A percentile compares a stretch with the other conserved stretches of the same genome.
phyloP scores from a whole-genome alignment of 2,113 vertebrate species.

The Paracanthobrama guichenoti region DNA sequence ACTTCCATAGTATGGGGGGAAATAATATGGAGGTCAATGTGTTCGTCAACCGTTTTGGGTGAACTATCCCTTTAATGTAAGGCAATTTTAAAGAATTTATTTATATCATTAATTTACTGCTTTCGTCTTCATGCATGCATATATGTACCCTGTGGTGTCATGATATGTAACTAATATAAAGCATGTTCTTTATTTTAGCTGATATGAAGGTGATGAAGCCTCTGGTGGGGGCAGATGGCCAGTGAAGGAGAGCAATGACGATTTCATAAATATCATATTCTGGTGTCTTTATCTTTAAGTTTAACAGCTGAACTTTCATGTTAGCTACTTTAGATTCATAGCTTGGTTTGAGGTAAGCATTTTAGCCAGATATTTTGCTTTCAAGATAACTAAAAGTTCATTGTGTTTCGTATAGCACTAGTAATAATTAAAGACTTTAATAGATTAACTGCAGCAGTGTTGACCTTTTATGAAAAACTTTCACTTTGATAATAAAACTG shows the following conservation, averaged over 20 bases:
- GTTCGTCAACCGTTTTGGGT: no score
- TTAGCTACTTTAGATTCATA: background rate
- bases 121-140: no score
- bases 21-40: no score
- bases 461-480: background rate
- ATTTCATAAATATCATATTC: background rate
- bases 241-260: background rate
- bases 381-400: background rate
- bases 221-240: background rate
- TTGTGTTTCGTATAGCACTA: background rate
- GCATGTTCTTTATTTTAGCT: background rate
- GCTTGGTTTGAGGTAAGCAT: background rate
- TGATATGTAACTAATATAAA: background rate
- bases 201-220: no score
- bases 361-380: background rate
- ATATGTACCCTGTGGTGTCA: background rate
- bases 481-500: background rate
- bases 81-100: no score
- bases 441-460: background rate
- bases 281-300: background rate
- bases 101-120: no score
- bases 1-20: no score
- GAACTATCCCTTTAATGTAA: no score
- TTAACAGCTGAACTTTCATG: constrained; percentile 2
- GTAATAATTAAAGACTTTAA: background rate